These are phyloP conservation scores for Eucriotettix oculatus DNA, from an alignment of 2,888 invertebrate species.

Conservation along the genomic window DNA sequence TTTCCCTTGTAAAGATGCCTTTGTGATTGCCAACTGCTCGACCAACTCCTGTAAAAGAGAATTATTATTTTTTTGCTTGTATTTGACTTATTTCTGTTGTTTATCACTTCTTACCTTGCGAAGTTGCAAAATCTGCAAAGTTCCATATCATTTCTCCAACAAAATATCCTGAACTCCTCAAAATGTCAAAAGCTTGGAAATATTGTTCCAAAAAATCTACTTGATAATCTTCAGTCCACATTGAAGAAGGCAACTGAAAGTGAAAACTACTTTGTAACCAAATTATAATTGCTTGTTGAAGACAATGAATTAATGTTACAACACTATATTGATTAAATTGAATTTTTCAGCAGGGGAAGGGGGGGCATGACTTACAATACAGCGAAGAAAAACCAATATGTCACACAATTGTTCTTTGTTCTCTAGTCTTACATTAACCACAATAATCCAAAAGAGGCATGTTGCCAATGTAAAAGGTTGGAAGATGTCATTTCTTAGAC, in stretches of 20 bases:
- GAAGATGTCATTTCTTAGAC: too few relatives aligned
- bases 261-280: too few relatives aligned
- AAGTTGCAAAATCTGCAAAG: constrained; percentile 47
- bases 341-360: too few relatives aligned
- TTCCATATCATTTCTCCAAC: constrained; percentile 50
- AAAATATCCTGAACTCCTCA: constrained; percentile 25
- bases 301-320: too few relatives aligned
- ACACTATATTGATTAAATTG: too few relatives aligned
- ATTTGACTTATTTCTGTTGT: not conserved
- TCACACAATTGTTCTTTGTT: too few relatives aligned
- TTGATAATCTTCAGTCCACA: constrained; percentile 46
- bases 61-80: not conserved
- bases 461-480: too few relatives aligned
- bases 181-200: constrained; percentile 35
- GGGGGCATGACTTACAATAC: too few relatives aligned
- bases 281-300: too few relatives aligned
- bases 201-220: constrained; percentile 31
- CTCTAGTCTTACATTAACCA: too few relatives aligned
- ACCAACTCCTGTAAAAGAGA: constrained; percentile 11
- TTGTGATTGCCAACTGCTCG: constrained; percentile 29
- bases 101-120: constrained; percentile 24
- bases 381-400: too few relatives aligned
- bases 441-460: too few relatives aligned
- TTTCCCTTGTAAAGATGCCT: constrained; percentile 35
- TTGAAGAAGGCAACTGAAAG: constrained; percentile 31